These are phyloP conservation scores for Galaxias olidus DNA, from an alignment of 2,797 vertebrate genomes.

Conservation along the genomic window DNA sequence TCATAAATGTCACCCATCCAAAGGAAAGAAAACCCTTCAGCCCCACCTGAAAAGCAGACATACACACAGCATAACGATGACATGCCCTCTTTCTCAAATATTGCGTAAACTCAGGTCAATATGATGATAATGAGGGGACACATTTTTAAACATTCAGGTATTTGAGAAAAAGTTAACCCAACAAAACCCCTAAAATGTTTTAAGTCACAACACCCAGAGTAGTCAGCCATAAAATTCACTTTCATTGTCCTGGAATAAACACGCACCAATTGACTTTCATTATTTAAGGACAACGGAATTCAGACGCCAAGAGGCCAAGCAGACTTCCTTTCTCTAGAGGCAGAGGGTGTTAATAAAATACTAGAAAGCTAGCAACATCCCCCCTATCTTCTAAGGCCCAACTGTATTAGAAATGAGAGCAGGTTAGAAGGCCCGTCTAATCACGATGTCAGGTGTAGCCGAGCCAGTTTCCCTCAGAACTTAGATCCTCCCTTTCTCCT, in stretches of 20 bases:
- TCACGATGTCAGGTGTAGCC: slow-evolving; percentile 1
- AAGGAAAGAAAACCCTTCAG: too few species aligned
- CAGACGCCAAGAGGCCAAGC: too few species aligned
- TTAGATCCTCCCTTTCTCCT: slow-evolving; percentile 17
- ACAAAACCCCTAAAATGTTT: slow-evolving; percentile 31
- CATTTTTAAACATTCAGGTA: slow-evolving; percentile 28
- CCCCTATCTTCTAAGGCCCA: too few species aligned
- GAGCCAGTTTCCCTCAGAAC: background rate
- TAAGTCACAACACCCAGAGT: slow-evolving; percentile 22
- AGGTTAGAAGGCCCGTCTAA: slow-evolving; percentile 8
- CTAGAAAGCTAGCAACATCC: background rate
- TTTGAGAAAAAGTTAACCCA: slow-evolving; percentile 26
- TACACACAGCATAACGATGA: slow-evolving; percentile 11
- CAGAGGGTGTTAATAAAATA: background rate
- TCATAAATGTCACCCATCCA: slow-evolving; percentile 43
- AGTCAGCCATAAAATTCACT: too few species aligned
- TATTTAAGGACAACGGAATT: too few species aligned
- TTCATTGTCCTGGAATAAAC: too few species aligned
- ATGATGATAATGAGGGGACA: slow-evolving; percentile 43
- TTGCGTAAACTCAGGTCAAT: slow-evolving; percentile 51
- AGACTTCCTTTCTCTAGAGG: too few species aligned
- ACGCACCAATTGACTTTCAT: too few species aligned
- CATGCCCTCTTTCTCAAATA: slow-evolving; percentile 18
- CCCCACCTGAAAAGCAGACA: slow-evolving; percentile 20
- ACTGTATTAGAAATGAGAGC: slow-evolving; percentile 11